phyloP scores from a whole-genome alignment of 2,888 invertebrate genomes.

The Panorpa germanica region DNA sequence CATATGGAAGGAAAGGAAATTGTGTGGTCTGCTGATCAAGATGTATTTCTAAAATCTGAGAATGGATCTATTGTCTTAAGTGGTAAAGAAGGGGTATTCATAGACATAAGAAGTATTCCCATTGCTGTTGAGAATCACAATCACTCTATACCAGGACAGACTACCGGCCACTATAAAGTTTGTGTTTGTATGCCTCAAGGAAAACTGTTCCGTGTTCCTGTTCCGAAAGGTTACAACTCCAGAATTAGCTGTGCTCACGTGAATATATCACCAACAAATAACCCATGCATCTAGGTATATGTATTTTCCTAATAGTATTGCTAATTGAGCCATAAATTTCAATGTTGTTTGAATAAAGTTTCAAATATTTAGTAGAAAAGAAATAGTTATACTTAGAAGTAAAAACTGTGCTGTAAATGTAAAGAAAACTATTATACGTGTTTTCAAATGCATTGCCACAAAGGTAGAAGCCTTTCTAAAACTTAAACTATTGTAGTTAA shows the following conservation, averaged over 20 bases:
- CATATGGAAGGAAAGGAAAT: constrained; percentile 51
- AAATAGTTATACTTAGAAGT: neutral
- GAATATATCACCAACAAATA: constrained; percentile 35
- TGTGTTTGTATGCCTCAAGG: constrained; percentile 85
- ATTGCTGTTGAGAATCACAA: constrained; percentile 31
- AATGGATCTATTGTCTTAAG: constrained; percentile 56
- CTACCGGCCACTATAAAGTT: constrained; percentile 51
- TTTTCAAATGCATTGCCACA: no score
- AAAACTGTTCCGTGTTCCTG: constrained; percentile 58
- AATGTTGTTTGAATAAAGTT: no score
- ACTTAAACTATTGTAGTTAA: no score
- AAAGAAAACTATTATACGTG: no score
- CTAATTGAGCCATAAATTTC: no score
- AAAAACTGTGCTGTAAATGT: neutral
- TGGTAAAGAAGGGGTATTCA: constrained; percentile 46
- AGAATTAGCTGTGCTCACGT: constrained; percentile 41
- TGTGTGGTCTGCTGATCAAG: constrained; percentile 58
- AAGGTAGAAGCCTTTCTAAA: no score
- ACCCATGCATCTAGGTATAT: constrained; percentile 41
- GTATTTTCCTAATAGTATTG: no score
- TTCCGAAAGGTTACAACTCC: constrained; percentile 31
- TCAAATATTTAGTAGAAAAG: neutral
- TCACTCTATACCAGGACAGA: constrained; percentile 20
- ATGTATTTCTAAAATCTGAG: constrained; percentile 52
- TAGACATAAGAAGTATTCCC: constrained; percentile 54